phyloP scores from a whole-genome alignment of 2,888 invertebrate species.

The Amiota communis region DNA sequence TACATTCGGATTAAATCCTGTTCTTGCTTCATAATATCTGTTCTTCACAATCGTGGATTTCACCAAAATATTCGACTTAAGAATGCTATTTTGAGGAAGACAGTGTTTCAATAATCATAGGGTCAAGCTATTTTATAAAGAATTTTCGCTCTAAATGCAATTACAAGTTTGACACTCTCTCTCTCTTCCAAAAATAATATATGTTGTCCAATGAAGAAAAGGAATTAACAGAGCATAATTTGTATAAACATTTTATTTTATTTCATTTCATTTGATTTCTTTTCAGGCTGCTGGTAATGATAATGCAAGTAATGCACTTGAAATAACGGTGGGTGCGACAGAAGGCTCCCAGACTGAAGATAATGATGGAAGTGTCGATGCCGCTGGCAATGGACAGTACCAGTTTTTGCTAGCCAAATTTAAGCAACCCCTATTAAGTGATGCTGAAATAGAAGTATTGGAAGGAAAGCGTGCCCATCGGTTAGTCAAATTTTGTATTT shows the following conservation, averaged over 20 bases:
- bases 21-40: too few relatives aligned
- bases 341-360: conserved; percentile 39
- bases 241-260: conserved; percentile 42
- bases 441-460: conserved; percentile 75
- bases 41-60: too few relatives aligned
- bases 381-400: conserved; percentile 58
- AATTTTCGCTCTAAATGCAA: too few relatives aligned
- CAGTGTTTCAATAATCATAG: too few relatives aligned
- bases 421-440: conserved; percentile 75
- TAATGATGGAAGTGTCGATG: conserved; percentile 51
- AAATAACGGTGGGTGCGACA: conserved; percentile 58
- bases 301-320: conserved; percentile 60
- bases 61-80: too few relatives aligned
- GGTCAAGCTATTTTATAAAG: too few relatives aligned
- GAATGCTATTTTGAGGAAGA: too few relatives aligned
- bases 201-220: too few relatives aligned
- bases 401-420: conserved; percentile 74
- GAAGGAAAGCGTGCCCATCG: conserved; percentile 78
- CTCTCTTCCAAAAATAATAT: too few relatives aligned
- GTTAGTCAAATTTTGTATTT: conserved; percentile 58
- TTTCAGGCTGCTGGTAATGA: conserved; percentile 58
- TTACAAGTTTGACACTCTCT: too few relatives aligned
- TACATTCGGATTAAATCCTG: too few relatives aligned
- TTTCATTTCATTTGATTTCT: conserved; percentile 15
- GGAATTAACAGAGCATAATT: too few relatives aligned